These are phyloP conservation scores for Drosophila bocki DNA, from an alignment of 1,140 invertebrate genomes.

Conservation along the genomic window DNA sequence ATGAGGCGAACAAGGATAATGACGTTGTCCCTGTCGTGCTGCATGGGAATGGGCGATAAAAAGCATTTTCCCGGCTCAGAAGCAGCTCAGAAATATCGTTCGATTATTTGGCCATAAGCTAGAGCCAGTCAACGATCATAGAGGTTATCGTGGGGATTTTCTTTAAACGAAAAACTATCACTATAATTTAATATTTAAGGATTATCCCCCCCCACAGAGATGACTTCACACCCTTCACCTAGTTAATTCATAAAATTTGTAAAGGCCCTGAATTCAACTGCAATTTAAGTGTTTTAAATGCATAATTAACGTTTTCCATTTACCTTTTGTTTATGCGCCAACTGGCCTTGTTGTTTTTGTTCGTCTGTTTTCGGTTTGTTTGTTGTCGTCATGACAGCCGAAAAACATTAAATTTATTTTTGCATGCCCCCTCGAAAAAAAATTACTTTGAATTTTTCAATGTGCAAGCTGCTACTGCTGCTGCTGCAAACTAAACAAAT, in stretches of 20 bases:
- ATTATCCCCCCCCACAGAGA: neutral
- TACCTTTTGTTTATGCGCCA: constrained; percentile 49
- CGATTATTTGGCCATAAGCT: constrained; percentile 71
- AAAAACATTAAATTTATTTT: constrained; percentile 40
- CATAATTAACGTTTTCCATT: constrained; percentile 53
- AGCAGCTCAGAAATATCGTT: constrained; percentile 74
- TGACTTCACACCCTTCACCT: constrained; percentile 12
- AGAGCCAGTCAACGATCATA: constrained; percentile 59
- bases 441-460: constrained; percentile 54
- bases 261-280: constrained; percentile 31
- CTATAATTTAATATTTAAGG: constrained; percentile 4
- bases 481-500: constrained; percentile 59
- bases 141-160: constrained; percentile 2
- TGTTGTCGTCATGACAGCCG: constrained; percentile 15
- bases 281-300: constrained; percentile 23
- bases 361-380: constrained; percentile 19
- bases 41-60: constrained; percentile 80
- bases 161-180: constrained; percentile 5
- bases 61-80: constrained; percentile 71
- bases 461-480: constrained; percentile 28
- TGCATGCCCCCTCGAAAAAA: constrained; percentile 19
- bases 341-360: constrained; percentile 39
- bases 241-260: neutral
- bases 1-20: constrained; percentile 33
- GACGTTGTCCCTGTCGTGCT: constrained; percentile 50